Conservation (phyloP, 2,113 vertebrate species). For the Paradoxurus hermaphroditus region DNA sequence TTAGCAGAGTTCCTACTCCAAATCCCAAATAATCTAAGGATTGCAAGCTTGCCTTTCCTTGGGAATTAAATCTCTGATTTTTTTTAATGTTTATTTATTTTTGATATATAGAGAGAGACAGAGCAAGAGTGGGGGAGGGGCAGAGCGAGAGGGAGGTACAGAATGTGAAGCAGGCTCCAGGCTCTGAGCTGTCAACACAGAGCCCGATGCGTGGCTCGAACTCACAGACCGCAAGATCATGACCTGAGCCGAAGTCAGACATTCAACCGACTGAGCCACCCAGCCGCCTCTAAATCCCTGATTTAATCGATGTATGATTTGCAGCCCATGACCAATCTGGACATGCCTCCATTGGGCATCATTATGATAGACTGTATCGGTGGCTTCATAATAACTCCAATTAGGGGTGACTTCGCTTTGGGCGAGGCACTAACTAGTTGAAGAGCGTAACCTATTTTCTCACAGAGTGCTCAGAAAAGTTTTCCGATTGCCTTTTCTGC, state of each 20-base stretch:
- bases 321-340: too few species aligned
- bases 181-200: too few species aligned
- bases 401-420: neutral
- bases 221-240: too few species aligned
- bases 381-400: neutral
- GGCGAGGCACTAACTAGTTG: neutral
- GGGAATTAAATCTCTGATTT: neutral
- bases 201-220: too few species aligned
- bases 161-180: too few species aligned
- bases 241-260: too few species aligned
- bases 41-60: neutral
- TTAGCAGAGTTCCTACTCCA: neutral
- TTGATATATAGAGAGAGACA: too few species aligned
- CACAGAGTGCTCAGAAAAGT: neutral
- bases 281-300: too few species aligned
- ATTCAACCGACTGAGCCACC: too few species aligned
- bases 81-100: too few species aligned
- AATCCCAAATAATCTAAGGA: neutral
- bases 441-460: neutral
- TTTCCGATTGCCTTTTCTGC: accelerated
- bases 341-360: neutral
- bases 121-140: too few species aligned
- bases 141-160: too few species aligned
- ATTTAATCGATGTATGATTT: neutral
- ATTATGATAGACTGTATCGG: neutral